Conservation (phyloP, 1,140 invertebrate species). For the Drosophila insularis region DNA sequence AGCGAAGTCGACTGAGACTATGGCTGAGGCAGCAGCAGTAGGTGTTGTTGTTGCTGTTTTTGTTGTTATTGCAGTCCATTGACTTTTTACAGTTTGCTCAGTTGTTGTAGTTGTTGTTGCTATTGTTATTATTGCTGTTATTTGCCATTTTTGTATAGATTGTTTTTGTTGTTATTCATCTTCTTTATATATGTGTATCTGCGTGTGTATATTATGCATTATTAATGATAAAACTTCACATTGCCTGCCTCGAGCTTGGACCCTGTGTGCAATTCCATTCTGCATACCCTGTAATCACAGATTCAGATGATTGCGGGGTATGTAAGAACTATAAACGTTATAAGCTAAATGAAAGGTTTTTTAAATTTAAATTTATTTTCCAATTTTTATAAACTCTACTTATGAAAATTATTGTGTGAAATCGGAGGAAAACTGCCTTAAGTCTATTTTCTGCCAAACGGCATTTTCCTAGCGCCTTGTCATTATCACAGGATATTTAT, state of each 20-base stretch:
- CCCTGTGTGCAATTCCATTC: not conserved
- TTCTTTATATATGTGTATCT: slow-evolving; percentile 21
- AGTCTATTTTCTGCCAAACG: too few relatives aligned
- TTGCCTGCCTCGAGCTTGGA: not conserved
- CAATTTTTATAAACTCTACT: too few relatives aligned
- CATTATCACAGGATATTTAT: too few relatives aligned
- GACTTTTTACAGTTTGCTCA: slow-evolving; percentile 65
- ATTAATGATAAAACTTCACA: slow-evolving; percentile 15
- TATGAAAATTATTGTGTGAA: too few relatives aligned
- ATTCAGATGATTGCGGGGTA: not conserved
- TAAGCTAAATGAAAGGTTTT: too few relatives aligned
- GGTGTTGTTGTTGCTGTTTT: slow-evolving; percentile 45
- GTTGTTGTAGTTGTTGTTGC: slow-evolving; percentile 25
- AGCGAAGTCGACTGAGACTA: slow-evolving; percentile 36
- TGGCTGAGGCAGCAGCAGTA: slow-evolving; percentile 38
- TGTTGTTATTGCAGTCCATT: slow-evolving; percentile 73
- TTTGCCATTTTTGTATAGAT: slow-evolving; percentile 59
- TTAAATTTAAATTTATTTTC: too few relatives aligned
- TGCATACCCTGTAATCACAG: not conserved
- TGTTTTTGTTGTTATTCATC: slow-evolving; percentile 46
- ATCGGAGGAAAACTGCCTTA: too few relatives aligned
- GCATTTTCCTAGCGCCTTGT: too few relatives aligned
- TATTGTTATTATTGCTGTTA: slow-evolving; percentile 29
- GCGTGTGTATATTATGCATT: not conserved
- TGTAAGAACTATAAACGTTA: too few relatives aligned